Percentiles rank a stretch among this genome's conserved stretches.
Conservation (phyloP, 2,113 vertebrate species). For the Cryptotis parvus region DNA sequence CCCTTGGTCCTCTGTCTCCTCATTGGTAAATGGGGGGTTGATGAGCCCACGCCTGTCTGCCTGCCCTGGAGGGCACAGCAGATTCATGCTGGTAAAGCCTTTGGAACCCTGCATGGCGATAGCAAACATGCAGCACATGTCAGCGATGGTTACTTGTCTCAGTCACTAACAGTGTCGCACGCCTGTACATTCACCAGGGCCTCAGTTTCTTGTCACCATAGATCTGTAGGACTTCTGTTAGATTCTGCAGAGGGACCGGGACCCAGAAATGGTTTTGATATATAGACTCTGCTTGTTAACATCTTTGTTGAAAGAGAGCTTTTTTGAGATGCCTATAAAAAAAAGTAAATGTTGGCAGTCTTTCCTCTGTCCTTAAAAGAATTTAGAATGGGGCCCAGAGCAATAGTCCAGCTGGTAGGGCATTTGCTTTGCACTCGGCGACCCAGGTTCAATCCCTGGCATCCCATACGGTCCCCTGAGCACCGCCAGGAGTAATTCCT, state of each 20-base stretch:
- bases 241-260: not conserved
- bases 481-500: too few species aligned
- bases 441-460: too few species aligned
- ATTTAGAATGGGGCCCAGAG: too few species aligned
- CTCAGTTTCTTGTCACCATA: not conserved
- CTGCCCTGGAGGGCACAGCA: not conserved
- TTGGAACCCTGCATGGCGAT: not conserved
- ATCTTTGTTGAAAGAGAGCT: too few species aligned
- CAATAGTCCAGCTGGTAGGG: too few species aligned
- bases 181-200: not conserved
- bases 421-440: too few species aligned
- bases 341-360: not conserved
- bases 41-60: not conserved
- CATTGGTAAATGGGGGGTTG: not conserved
- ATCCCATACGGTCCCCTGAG: too few species aligned
- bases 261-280: not conserved
- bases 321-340: too few species aligned
- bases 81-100: not conserved
- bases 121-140: not conserved
- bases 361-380: not conserved
- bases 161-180: not conserved
- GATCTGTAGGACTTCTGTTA: not conserved
- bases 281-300: not conserved
- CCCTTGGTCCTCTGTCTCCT: not conserved
- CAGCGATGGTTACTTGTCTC: not conserved